phyloP scores from a whole-genome alignment of 2,797 vertebrate genomes.

The Rhinichthys osculus region DNA sequence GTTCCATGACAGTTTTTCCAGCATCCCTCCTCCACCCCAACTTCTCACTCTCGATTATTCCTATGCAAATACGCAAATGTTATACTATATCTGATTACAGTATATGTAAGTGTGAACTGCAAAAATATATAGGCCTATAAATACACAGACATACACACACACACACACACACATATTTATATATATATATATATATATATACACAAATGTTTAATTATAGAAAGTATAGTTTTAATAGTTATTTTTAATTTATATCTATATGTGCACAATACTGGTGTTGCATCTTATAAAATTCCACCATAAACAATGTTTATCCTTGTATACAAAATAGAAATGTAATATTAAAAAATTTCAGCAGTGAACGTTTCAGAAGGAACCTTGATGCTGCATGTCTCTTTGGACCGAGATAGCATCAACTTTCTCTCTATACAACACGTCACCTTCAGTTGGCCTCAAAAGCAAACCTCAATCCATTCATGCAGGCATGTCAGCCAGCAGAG shows the following conservation, averaged over 20 bases:
- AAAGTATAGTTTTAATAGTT: background rate
- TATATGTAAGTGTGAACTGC: too few species aligned
- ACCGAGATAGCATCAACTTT: slow-evolving; percentile 1
- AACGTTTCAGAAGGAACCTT: background rate
- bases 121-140: too few species aligned
- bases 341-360: background rate
- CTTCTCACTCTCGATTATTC: too few species aligned
- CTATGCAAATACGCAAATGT: too few species aligned
- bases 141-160: too few species aligned
- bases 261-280: background rate
- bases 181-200: too few species aligned
- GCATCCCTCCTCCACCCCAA: too few species aligned
- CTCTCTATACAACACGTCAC: slow-evolving; percentile 20
- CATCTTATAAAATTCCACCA: background rate
- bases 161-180: background rate
- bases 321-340: background rate
- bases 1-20: too few species aligned
- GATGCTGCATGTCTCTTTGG: background rate
- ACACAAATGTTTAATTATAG: background rate
- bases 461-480: slow-evolving; percentile 38
- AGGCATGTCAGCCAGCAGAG: slow-evolving; percentile 37
- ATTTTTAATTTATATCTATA: background rate
- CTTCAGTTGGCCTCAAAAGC: slow-evolving; percentile 36
- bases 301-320: background rate
- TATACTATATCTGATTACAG: too few species aligned